Base-by-base conservation (phyloP, 1,140 invertebrate genomes). In the Drosophila navojoa region DNA sequence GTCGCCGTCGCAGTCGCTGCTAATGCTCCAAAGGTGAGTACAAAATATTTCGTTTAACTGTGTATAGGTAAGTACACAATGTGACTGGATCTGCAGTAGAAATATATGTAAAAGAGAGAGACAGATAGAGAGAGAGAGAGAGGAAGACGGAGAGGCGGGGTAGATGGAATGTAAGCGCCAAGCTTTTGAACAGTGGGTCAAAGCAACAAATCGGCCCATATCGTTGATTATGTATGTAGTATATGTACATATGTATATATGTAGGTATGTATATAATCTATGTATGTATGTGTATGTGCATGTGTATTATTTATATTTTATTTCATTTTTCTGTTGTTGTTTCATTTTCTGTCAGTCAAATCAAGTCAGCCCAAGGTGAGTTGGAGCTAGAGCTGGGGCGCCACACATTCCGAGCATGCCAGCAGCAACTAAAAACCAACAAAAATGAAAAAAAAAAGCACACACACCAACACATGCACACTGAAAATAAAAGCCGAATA, bases 381-480 rank as follows among this genome's bases (percentile, higher is more conserved):
- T 58, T 40, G 54, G 50, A 57, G 10, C 35, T 42, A 55, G 27
- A 44, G 64, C 45, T 45, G 45, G 40, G 55, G 60, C 40, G 66
- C 68, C 50, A 78, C 81, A 66, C 81, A 86, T 86, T 86, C 81
- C 81, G 50, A 60, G 75, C 82, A 86, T 86, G 45, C 81, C 81
- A 71, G 45, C 66, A 58, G 58, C 67, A 42, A 29, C 27, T 5
- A 29, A 29, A 29, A 4, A 29, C 27, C 27, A 29, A 29, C 27
- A 29, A 22, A 22, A 22, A 22, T 22, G 19, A 22, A 22, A 22
- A 19, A 19, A 19, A 19, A 22, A 22, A 22, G 4, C 27, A 38
- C 10, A 13, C 2, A 32, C 32, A 32, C 2, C 32, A 32, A 32
- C 32, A 32, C 4, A 29, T 5, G 5, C 2, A 29, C 27, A 29